Evolutionary conservation across 2,797 vertebrate genomes (phyloP).

Genomic region (Antrozous pallidus): DNA sequence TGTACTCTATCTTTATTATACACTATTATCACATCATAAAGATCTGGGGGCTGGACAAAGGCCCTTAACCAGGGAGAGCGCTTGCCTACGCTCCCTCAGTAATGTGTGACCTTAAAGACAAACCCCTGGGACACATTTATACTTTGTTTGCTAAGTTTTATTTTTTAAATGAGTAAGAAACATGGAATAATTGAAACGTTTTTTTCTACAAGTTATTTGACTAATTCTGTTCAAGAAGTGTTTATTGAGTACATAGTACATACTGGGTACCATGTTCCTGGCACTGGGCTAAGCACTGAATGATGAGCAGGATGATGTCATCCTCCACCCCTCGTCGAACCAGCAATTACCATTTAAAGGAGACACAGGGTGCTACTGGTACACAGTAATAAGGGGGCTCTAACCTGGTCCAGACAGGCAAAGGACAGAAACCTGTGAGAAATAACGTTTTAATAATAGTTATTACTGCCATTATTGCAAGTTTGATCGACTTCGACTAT

Average conservation of each 20-base stretch:
- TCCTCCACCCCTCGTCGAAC: not conserved
- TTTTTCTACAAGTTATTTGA: not conserved
- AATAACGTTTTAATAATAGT: not conserved
- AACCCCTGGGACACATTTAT: rapidly evolving
- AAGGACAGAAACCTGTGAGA: not conserved
- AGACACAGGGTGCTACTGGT: not conserved
- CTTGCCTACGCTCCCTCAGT: not conserved
- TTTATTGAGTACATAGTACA: not conserved
- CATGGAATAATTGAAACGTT: not conserved
- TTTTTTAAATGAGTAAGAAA: not conserved
- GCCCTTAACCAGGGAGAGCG: not conserved
- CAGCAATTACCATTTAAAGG: not conserved
- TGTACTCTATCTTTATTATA: no score
- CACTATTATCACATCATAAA: not conserved
- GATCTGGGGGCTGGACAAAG: not conserved
- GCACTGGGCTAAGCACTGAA: not conserved
- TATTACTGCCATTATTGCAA: not conserved
- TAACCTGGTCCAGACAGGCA: not conserved
- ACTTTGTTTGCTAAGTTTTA: not conserved
- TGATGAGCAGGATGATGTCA: not conserved
- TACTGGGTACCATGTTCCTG: no score
- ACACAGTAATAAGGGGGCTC: not conserved
- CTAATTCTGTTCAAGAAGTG: not conserved
- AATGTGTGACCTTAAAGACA: not conserved
- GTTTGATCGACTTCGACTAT: not conserved